Conservation (phyloP, 2,888 invertebrate genomes). For the Torymus auratus region DNA sequence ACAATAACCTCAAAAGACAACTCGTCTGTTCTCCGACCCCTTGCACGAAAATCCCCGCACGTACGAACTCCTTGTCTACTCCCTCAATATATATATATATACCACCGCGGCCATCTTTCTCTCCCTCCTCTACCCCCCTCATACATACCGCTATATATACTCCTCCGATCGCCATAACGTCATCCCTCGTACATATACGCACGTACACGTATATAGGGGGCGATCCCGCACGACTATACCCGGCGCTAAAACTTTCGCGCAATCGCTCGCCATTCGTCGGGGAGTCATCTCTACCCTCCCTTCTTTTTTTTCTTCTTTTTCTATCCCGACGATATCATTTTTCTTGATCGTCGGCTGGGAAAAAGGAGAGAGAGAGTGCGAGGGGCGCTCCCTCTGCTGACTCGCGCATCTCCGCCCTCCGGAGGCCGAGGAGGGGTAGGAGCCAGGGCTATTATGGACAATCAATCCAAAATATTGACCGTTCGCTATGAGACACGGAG, state of each 20-base stretch:
- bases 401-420: conserved; percentile 69
- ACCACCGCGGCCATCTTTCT: conserved; percentile 44
- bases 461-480: conserved; percentile 72
- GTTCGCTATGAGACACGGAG: conserved; percentile 16
- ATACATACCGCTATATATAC: not conserved
- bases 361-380: conserved; percentile 60
- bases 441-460: conserved; percentile 72
- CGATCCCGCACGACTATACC: not conserved
- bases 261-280: conserved; percentile 70
- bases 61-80: no score
- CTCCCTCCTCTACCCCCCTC: conserved; percentile 22
- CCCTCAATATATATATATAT: no score
- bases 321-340: conserved; percentile 71
- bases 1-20: no score
- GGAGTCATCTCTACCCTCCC: conserved; percentile 67
- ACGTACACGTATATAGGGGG: not conserved
- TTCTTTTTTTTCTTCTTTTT: conserved; percentile 65
- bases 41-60: no score
- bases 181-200: conserved; percentile 28
- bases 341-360: conserved; percentile 72
- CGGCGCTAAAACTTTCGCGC: conserved; percentile 52
- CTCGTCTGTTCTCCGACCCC: no score
- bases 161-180: conserved; percentile 26
- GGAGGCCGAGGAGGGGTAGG: no score
- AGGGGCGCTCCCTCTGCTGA: conserved; percentile 68